Conservation (phyloP, 2,888 invertebrate species). For the Agrochola litura region DNA sequence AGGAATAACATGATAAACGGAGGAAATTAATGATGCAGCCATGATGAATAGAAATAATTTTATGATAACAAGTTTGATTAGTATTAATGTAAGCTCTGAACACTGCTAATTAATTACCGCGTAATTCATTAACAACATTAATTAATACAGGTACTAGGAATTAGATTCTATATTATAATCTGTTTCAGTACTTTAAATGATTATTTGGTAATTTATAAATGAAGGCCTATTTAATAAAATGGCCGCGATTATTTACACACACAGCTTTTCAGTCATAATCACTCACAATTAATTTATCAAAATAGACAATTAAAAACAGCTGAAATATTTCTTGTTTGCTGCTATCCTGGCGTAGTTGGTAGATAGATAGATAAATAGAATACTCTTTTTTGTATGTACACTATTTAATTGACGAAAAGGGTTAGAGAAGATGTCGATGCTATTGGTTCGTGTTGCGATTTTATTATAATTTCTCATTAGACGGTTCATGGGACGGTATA, state of each 20-base stretch:
- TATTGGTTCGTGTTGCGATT: too few species aligned
- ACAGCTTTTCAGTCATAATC: background rate
- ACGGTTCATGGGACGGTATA: too few species aligned
- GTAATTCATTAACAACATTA: slow-evolving; percentile 5
- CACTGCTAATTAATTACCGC: slow-evolving; percentile 34
- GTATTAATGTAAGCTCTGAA: slow-evolving; percentile 40
- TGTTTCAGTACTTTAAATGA: background rate
- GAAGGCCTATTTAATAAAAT: background rate
- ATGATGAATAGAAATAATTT: slow-evolving; percentile 27
- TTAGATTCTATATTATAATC: background rate
- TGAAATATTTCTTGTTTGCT: background rate
- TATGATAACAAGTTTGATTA: slow-evolving; percentile 26
- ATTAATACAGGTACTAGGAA: background rate
- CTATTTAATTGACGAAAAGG: too few species aligned
- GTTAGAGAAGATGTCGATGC: too few species aligned
- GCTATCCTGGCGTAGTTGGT: background rate
- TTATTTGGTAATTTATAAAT: background rate
- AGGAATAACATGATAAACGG: slow-evolving; percentile 39
- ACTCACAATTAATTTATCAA: background rate
- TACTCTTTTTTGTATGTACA: background rate
- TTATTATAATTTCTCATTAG: too few species aligned
- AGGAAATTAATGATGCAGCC: slow-evolving; percentile 34
- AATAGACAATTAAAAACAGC: background rate
- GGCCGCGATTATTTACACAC: background rate
- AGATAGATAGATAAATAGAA: background rate